Conservation (phyloP, 2,797 vertebrate species). For the Enteromius argenteus region DNA sequence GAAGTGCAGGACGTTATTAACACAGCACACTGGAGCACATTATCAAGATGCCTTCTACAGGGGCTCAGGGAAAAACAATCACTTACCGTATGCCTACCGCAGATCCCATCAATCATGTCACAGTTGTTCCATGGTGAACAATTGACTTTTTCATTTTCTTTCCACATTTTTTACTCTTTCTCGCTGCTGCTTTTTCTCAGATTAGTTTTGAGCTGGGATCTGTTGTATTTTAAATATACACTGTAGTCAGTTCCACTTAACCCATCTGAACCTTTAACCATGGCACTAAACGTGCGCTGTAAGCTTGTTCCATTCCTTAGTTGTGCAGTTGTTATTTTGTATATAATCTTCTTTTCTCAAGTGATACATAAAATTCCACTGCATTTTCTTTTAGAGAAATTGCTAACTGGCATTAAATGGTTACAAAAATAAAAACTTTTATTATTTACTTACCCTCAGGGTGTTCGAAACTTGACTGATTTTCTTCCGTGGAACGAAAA, state of each 20-base stretch:
- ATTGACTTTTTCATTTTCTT: conserved; percentile 51
- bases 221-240: not conserved
- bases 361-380: not conserved
- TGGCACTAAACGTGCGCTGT: not conserved
- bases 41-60: conserved; percentile 64
- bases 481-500: not conserved
- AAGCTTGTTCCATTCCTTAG: not conserved
- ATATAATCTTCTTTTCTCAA: not conserved
- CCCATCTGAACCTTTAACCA: conserved; percentile 6
- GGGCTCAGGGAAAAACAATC: conserved; percentile 65
- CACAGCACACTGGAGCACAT: conserved; percentile 70
- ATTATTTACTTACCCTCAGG: not conserved
- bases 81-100: conserved; percentile 45
- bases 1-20: conserved; percentile 74
- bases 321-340: not conserved
- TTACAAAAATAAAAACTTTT: not conserved
- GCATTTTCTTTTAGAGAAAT: not conserved
- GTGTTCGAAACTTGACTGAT: not conserved
- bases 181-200: conserved; percentile 2
- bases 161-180: conserved; percentile 5
- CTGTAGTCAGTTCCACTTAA: conserved; percentile 10
- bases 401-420: not conserved
- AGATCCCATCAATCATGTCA: conserved; percentile 54
- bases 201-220: conserved; percentile 14
- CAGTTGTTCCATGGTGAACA: conserved; percentile 44